Evolutionary conservation across 2,888 invertebrate genomes (phyloP).

Genomic region (Euzophera pinguis): DNA sequence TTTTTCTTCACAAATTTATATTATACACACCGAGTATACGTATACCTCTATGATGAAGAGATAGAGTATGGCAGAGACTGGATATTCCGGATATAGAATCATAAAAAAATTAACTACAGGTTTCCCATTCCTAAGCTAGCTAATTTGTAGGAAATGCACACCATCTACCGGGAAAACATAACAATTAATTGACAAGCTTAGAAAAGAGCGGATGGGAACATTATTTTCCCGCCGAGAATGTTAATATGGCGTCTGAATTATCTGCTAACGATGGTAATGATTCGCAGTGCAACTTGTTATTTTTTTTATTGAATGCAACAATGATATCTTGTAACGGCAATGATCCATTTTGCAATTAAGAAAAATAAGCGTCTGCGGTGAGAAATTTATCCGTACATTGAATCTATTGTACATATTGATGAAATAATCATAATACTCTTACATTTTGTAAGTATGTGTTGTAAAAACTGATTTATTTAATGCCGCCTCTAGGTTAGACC

Average conservation of each 20-base stretch:
- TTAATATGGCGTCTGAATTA: slow-evolving; percentile 31
- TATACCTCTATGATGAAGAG: no score
- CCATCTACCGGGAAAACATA: slow-evolving; percentile 2
- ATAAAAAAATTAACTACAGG: neutral
- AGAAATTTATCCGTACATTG: neutral
- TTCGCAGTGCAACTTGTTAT: neutral
- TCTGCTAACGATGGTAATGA: slow-evolving; percentile 30
- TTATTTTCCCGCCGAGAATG: slow-evolving; percentile 29
- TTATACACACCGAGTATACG: no score
- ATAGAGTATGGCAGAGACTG: neutral
- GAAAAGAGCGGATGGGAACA: slow-evolving; percentile 18
- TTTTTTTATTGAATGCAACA: slow-evolving; percentile 9
- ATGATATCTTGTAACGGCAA: slow-evolving; percentile 7
- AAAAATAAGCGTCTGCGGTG: neutral
- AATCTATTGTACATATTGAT: no score
- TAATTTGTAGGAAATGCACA: neutral
- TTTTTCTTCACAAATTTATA: no score
- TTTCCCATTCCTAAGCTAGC: neutral
- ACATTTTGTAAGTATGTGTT: no score
- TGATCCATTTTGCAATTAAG: slow-evolving; percentile 6
- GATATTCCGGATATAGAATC: no score
- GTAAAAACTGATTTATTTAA: no score
- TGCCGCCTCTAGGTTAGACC: no score
- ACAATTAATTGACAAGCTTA: slow-evolving; percentile 7
- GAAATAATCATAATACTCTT: no score